Conservation (phyloP, 2,888 invertebrate species). For the Plebejus argus region DNA sequence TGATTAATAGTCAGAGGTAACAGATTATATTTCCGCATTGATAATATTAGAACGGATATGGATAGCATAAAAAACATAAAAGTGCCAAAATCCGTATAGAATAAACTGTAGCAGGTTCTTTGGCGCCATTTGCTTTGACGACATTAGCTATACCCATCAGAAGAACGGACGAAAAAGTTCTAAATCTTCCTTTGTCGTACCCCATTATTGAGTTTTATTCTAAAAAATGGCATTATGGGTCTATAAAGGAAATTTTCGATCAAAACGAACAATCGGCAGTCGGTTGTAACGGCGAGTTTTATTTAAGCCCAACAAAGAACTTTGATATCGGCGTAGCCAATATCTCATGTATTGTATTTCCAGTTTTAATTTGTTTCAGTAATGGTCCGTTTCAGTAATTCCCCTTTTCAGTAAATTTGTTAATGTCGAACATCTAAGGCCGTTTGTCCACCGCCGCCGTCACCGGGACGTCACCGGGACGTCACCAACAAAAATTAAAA, state of each 20-base stretch:
- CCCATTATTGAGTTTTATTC: slow-evolving; percentile 24
- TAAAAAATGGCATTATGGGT: slow-evolving; percentile 18
- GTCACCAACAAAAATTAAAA: no score
- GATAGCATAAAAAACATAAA: no score
- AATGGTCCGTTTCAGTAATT: slow-evolving; percentile 19
- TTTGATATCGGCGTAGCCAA: slow-evolving; percentile 30
- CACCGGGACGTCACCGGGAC: no score
- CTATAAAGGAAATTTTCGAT: slow-evolving; percentile 31
- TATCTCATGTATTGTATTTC: slow-evolving; percentile 31
- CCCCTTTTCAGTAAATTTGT: slow-evolving; percentile 2
- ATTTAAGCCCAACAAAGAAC: slow-evolving; percentile 33
- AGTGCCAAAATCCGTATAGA: no score
- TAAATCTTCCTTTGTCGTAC: slow-evolving; percentile 14
- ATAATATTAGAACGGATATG: no score
- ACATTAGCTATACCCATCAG: not conserved
- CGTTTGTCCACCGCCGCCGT: no score
- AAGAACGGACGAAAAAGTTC: not conserved
- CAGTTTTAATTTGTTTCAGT: slow-evolving; percentile 32
- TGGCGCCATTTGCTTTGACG: not conserved
- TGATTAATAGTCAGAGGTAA: no score
- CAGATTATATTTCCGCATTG: no score
- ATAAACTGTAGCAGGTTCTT: not conserved
- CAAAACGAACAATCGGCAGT: slow-evolving; percentile 32
- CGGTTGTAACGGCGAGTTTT: slow-evolving; percentile 32
- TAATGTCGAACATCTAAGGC: slow-evolving; percentile 1